Conservation (phyloP, 2,113 vertebrate genomes). For the Etheostoma spectabile region DNA sequence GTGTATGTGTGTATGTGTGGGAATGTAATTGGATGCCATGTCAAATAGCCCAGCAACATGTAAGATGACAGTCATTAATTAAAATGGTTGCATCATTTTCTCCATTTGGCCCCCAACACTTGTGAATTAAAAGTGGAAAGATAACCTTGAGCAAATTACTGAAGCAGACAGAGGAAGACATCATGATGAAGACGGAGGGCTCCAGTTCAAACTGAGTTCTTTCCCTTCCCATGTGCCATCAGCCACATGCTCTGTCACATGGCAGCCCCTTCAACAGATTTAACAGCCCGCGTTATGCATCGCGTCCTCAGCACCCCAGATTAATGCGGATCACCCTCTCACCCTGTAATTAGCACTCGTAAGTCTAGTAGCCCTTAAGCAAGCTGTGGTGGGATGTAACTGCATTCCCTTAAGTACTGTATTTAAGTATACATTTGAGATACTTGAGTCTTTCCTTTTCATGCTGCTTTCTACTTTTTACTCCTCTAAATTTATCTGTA, state of each 20-base stretch:
- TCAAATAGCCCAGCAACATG: conserved; percentile 34
- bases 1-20: neutral
- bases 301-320: conserved; percentile 30
- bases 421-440: too few species aligned
- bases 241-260: conserved; percentile 44
- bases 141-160: conserved; percentile 55
- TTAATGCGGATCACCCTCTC: neutral
- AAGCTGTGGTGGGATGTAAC: neutral
- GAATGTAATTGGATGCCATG: conserved; percentile 42
- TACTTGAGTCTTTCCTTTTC: too few species aligned
- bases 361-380: conserved; percentile 17
- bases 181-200: conserved; percentile 10
- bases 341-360: conserved; percentile 39
- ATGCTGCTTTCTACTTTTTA: too few species aligned
- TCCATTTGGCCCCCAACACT: conserved; percentile 31
- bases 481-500: too few species aligned
- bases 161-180: conserved; percentile 30
- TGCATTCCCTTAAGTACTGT: too few species aligned
- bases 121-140: conserved; percentile 27
- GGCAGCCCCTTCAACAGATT: conserved; percentile 28
- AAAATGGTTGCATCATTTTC: conserved; percentile 41
- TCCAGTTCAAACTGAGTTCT: conserved; percentile 62
- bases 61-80: conserved; percentile 56
- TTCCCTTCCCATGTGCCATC: conserved; percentile 19
- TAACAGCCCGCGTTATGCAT: neutral